Base-by-base conservation (phyloP, 2,888 invertebrate species). In the Acrobeloides nanus region DNA sequence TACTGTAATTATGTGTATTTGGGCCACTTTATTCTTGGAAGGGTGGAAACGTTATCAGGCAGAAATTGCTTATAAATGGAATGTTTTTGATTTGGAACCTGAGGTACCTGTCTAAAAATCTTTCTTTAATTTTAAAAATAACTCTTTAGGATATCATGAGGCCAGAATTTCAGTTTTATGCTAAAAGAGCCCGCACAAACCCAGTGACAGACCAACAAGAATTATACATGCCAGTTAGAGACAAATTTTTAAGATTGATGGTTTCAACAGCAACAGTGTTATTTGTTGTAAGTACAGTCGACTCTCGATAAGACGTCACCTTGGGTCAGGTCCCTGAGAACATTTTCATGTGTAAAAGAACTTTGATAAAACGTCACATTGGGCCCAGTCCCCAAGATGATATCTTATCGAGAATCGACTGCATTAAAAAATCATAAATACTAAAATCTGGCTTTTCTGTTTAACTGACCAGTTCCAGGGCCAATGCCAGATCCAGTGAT, bases 51-150 rank as follows among this genome's bases (percentile, higher is more conserved):
- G 93, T 6, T 86, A 87, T 60, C 90, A 92, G 74, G 86, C 87
- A 0, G 83, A 89, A 0, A 80, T 93, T 10, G 84, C 86, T 38
- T 95, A 92, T 87, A 89, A 93, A 75, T 95, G 95, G 95, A 93
- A 93, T 71, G 78, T 92, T 23, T 84, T 85, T 29, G 84, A 85
- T 52, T 83, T 84, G 32, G 90, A 92, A 73, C 82, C 85, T 24
- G 77, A 78, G 52, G 83, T n/a, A n/a, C n/a, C n/a, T n/a, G n/a
- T n/a, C n/a, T n/a, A n/a, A n/a, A n/a, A n/a, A n/a, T n/a, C n/a
- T n/a, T n/a, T n/a, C n/a, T n/a, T n/a, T n/a, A n/a, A n/a, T n/a
- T n/a, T n/a, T n/a, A n/a, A n/a, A n/a, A n/a, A n/a, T n/a, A n/a
- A n/a, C n/a, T n/a, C n/a, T n/a, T n/a, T n/a, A 87, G 76, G 89